Evolutionary conservation across 2,888 invertebrate species (phyloP).

Genomic region (Willowsia nigromaculata): DNA sequence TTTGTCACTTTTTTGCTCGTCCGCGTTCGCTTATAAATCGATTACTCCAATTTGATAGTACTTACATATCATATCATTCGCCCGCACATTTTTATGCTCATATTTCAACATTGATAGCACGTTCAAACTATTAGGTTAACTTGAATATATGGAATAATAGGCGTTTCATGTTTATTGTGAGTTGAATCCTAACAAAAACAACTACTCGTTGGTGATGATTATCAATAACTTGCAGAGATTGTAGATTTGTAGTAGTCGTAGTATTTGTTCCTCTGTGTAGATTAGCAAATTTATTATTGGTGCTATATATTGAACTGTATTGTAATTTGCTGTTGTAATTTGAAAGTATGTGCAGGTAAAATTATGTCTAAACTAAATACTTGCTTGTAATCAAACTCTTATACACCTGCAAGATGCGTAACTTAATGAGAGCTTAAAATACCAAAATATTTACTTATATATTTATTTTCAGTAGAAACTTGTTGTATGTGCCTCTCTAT

Average conservation of each 20-base stretch:
- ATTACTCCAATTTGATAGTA: constrained; percentile 1
- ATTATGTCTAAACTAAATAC: not conserved
- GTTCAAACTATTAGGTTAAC: not conserved
- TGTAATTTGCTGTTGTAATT: constrained; percentile 2
- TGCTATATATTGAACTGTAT: not conserved
- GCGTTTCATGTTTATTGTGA: not conserved
- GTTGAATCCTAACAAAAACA: not conserved
- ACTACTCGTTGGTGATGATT: not conserved
- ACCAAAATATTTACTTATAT: not conserved
- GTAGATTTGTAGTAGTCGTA: not conserved
- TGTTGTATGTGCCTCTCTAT: not conserved
- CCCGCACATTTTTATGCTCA: not conserved
- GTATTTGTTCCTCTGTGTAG: not conserved
- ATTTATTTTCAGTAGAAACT: not conserved
- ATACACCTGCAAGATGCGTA: not conserved
- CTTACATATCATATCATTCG: not conserved
- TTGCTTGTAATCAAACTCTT: not conserved
- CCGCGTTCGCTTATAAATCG: not conserved
- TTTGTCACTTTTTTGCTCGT: constrained; percentile 16
- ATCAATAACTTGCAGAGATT: not conserved
- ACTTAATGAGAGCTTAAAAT: not conserved
- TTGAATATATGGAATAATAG: no score
- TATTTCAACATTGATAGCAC: not conserved
- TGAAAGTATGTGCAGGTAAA: not conserved
- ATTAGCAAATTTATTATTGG: not conserved